Conservation (phyloP, 2,113 vertebrate species). For the Leptocoma aspasia region DNA sequence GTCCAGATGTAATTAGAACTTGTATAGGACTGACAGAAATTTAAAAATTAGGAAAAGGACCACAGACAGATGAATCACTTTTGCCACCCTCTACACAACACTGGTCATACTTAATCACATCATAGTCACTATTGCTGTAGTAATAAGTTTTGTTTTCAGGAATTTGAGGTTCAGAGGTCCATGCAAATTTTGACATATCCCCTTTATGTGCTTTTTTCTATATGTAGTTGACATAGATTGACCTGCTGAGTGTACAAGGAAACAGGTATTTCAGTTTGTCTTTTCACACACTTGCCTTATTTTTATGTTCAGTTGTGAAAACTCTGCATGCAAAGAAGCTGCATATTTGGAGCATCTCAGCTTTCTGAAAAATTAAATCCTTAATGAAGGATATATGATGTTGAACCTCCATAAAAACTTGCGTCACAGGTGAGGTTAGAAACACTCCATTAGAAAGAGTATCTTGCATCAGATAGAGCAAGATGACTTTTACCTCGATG, state of each 20-base stretch:
- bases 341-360: neutral
- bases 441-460: neutral
- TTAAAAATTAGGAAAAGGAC: neutral
- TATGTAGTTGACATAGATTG: neutral
- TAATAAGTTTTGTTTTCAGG: neutral
- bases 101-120: neutral
- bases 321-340: neutral
- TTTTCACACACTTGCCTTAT: neutral
- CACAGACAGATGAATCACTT: neutral
- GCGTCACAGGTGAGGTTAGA: neutral
- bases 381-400: neutral
- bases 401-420: neutral
- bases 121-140: neutral
- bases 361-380: constrained; percentile 4
- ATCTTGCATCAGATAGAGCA: neutral
- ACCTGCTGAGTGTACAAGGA: neutral
- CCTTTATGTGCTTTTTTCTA: neutral
- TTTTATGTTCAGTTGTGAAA: neutral
- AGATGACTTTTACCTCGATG: neutral
- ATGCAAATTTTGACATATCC: neutral
- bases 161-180: neutral
- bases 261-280: neutral
- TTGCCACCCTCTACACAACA: neutral
- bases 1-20: neutral
- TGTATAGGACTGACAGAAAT: neutral